A percentile compares a stretch with the other conserved stretches of the same genome.
Conservation (phyloP, 1,140 invertebrate genomes). For the Aphis gossypii region DNA sequence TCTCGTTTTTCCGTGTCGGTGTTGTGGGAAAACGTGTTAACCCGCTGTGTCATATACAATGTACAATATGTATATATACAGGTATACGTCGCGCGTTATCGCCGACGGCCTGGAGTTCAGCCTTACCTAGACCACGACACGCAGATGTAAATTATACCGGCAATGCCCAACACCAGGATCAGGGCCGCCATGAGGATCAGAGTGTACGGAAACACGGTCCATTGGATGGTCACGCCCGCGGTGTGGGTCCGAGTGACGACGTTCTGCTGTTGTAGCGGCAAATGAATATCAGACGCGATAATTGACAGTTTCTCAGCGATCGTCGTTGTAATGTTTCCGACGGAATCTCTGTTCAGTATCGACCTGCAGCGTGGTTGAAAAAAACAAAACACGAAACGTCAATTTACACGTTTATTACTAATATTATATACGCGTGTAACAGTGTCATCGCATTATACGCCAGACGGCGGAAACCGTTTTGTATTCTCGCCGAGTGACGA, state of each 20-base stretch:
- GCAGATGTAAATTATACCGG: constrained; percentile 90
- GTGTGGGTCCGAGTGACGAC: constrained; percentile 66
- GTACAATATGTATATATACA: too few species aligned
- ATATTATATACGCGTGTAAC: neutral
- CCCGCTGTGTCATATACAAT: neutral
- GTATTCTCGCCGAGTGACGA: neutral
- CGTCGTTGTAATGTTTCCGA: constrained; percentile 73
- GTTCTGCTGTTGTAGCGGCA: constrained; percentile 68
- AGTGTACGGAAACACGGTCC: constrained; percentile 83
- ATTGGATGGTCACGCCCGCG: constrained; percentile 71
- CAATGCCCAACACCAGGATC: constrained; percentile 83
- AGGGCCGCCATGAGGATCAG: constrained; percentile 85
- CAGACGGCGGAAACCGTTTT: neutral
- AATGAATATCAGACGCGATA: constrained; percentile 74
- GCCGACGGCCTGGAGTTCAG: neutral
- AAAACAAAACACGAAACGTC: neutral
- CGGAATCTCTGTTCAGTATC: constrained; percentile 63
- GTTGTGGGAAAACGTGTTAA: neutral
- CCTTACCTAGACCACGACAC: constrained; percentile 88
- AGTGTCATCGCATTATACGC: neutral
- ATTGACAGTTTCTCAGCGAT: constrained; percentile 72
- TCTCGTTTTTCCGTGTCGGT: neutral
- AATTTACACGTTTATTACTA: neutral
- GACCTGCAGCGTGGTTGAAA: constrained; percentile 52
- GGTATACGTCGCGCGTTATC: neutral